These are phyloP conservation scores for Ammospiza nelsoni DNA, from an alignment of 2,113 vertebrate species.

Conservation along the genomic window DNA sequence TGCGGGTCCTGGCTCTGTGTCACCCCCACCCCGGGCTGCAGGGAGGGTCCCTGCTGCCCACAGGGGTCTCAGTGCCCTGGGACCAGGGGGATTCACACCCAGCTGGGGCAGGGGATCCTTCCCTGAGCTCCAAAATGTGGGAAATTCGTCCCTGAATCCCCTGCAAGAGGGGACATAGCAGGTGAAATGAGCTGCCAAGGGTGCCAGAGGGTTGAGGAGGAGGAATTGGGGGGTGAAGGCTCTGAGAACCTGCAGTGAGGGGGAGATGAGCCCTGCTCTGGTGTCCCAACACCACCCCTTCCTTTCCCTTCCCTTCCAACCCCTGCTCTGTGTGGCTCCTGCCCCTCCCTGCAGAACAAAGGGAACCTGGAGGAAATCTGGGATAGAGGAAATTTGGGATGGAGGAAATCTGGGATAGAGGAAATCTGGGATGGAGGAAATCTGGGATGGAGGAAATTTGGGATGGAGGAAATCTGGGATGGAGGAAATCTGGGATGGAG, in stretches of 20 bases:
- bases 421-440: not conserved
- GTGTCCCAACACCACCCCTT: no score
- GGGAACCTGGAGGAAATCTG: not conserved
- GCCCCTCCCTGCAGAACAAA: not conserved
- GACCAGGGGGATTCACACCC: not conserved
- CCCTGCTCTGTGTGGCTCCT: not conserved
- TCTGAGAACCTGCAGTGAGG: fast-evolving
- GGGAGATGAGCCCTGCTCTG: not conserved
- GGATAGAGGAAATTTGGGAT: not conserved
- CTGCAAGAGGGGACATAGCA: fast-evolving
- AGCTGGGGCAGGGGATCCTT: fast-evolving
- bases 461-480: no score
- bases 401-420: no score
- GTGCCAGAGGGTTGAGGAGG: not conserved
- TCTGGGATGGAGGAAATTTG: no score
- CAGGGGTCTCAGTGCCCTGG: fast-evolving
- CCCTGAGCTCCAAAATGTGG: not conserved
- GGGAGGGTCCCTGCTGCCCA: not conserved
- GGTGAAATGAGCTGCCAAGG: not conserved
- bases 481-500: no score
- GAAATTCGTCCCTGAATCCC: not conserved
- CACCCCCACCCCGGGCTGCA: not conserved
- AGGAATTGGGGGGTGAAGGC: not conserved
- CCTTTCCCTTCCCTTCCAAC: not conserved
- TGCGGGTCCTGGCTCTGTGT: not conserved